Percentiles rank a stretch among this genome's conserved stretches.
phyloP scores from a whole-genome alignment of 2,797 vertebrate species.

The Lepilemur ruficaudatus region DNA sequence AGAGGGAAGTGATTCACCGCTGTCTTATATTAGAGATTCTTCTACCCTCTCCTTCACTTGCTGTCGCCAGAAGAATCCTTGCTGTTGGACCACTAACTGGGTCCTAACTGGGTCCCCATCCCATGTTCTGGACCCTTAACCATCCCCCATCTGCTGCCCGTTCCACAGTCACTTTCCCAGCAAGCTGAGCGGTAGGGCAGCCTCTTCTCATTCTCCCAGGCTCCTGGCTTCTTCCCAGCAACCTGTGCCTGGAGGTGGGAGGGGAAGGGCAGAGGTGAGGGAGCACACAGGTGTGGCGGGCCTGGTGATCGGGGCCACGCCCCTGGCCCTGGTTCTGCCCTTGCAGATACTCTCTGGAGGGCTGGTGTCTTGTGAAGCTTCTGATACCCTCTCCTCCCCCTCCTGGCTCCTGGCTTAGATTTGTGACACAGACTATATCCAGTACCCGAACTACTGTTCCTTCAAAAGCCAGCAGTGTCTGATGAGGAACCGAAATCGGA shows the following conservation, averaged over 20 bases:
- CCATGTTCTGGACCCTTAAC: neutral
- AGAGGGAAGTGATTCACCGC: neutral
- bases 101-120: neutral
- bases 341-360: neutral
- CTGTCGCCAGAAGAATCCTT: neutral
- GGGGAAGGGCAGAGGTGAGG: neutral
- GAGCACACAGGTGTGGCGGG: neutral
- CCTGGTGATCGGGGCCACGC: neutral
- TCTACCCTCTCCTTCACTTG: neutral
- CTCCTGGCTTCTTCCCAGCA: neutral
- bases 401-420: slow-evolving; percentile 72
- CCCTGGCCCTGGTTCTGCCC: neutral
- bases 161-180: neutral
- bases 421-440: slow-evolving; percentile 78
- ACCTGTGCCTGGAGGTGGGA: neutral
- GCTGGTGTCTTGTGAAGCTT: neutral
- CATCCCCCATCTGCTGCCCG: fast-evolving
- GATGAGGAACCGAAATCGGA: slow-evolving; percentile 68
- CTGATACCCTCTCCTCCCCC: neutral
- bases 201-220: neutral
- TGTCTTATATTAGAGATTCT: neutral
- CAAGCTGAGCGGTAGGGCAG: neutral
- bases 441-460: slow-evolving; percentile 82
- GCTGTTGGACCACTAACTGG: too few relatives aligned
- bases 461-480: slow-evolving; percentile 86